Percentiles rank a stretch among this genome's conserved stretches.
Evolutionary conservation across 2,888 invertebrate genomes (phyloP).

Genomic region (Megastigmus dorsalis): DNA sequence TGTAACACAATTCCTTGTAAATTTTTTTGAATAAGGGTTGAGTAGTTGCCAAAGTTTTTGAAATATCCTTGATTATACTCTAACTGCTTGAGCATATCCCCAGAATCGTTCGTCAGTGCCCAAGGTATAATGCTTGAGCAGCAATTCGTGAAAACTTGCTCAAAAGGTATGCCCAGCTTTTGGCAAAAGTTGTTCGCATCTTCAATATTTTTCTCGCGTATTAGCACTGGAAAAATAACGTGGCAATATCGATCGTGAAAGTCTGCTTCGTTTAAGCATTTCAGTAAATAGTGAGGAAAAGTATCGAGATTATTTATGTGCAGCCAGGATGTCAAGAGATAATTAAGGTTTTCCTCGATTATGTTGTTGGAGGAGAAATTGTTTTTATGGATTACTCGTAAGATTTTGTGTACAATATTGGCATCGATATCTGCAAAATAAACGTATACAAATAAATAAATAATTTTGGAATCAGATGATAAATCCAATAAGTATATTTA

Average conservation of each 20-base stretch:
- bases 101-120: conserved; percentile 57
- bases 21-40: conserved; percentile 64
- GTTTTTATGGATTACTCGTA: conserved; percentile 71
- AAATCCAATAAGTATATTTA: too few relatives aligned
- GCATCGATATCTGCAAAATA: conserved; percentile 71
- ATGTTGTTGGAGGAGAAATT: conserved; percentile 33
- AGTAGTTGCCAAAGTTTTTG: conserved; percentile 59
- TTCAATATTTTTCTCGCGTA: conserved; percentile 68
- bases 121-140: conserved; percentile 63
- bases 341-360: conserved; percentile 74
- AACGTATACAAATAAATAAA: neutral
- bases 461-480: neutral
- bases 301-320: conserved; percentile 71
- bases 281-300: conserved; percentile 75
- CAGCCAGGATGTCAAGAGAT: conserved; percentile 76
- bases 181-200: conserved; percentile 65
- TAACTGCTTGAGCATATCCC: conserved; percentile 57
- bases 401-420: conserved; percentile 74
- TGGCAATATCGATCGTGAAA: conserved; percentile 74
- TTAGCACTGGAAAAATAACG: conserved; percentile 72
- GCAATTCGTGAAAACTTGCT: conserved; percentile 65
- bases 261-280: conserved; percentile 68
- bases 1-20: conserved; percentile 68
- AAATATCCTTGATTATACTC: conserved; percentile 64
- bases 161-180: conserved; percentile 60